Base-by-base conservation (phyloP, 1,140 invertebrate species). In the Aricia agestis region DNA sequence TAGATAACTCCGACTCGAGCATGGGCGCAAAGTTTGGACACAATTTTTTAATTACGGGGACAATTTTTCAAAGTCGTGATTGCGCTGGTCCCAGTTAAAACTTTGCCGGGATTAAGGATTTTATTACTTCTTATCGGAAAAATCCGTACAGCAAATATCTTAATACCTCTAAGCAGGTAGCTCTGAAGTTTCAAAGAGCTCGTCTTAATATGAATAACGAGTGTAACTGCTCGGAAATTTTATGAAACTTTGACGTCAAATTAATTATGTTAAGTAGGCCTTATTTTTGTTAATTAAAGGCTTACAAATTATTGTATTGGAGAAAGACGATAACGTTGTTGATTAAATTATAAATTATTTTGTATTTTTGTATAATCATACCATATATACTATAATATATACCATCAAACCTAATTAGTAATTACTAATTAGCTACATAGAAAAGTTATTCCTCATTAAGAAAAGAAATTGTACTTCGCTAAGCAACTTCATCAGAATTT, bases 51-150 rank as follows among this genome's bases (percentile, higher is more conserved):
- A 84, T 84, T 82, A 82, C 72, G 71, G 71, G 72, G 80, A 81
- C 78, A 82, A 79, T 82, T 82, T 84, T 83, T 81, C 78, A 80
- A 80, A 82, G 78, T 84, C 81, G 71, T 81, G 80, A 83, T 84
- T 85, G 78, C 78, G 71, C 76, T 77, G 69, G 61, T 72, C 68
- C 71, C 73, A 76, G 70, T 68, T 72, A 74, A 78, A 83, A 80
- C 74, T 84, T 80, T 73, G 70, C 74, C 74, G 68, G 73, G 80
- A 83, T 81, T 81, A 82, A 82, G 76, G 79, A 76, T 85, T 83
- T 84, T 83, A 86, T 82, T 83, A 81, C 81, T 82, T 77, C 74
- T 73, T 83, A 79, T 78, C 74, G 73, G 41, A 70, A 71, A 81
- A 83, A 86, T 81, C 79, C 76, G 15, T 67, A 72, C 65, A 70